A percentile compares a stretch with the other conserved stretches of the same genome.
Evolutionary conservation across 1,140 invertebrate species (phyloP).

Genomic region (Pemphigus obesinymphae): DNA sequence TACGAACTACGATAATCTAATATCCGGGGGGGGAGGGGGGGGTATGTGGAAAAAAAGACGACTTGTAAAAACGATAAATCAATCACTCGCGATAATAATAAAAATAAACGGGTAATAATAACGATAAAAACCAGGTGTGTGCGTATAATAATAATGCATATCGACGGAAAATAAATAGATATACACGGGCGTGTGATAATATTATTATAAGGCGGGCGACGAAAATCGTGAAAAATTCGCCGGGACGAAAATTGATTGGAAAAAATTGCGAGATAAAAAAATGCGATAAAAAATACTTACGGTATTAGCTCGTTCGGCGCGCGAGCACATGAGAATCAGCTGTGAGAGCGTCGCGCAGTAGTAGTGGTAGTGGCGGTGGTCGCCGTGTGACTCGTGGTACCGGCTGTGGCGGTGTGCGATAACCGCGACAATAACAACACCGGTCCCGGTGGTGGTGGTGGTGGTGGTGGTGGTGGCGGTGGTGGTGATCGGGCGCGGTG

Average conservation of each 20-base stretch:
- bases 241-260: neutral
- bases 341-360: neutral
- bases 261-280: neutral
- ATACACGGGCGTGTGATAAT: no score
- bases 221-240: neutral
- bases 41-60: no score
- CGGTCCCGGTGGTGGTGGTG: neutral
- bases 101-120: no score
- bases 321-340: conserved; percentile 36
- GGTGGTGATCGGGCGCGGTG: neutral
- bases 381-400: neutral
- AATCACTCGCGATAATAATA: no score
- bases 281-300: neutral
- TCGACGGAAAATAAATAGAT: no score
- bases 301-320: neutral
- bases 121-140: no score
- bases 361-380: neutral
- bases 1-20: no score
- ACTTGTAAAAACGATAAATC: no score
- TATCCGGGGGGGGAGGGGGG: no score
- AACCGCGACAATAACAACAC: conserved; percentile 1
- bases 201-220: no score
- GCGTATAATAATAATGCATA: no score
- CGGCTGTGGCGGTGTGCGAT: neutral
- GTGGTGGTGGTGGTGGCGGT: neutral